Percentiles rank a stretch among this genome's conserved stretches.
These are phyloP conservation scores for Aurelia coerulea DNA, from an alignment of 30 jellyfish, hydroid and myxozoan species.

Conservation along the genomic window DNA sequence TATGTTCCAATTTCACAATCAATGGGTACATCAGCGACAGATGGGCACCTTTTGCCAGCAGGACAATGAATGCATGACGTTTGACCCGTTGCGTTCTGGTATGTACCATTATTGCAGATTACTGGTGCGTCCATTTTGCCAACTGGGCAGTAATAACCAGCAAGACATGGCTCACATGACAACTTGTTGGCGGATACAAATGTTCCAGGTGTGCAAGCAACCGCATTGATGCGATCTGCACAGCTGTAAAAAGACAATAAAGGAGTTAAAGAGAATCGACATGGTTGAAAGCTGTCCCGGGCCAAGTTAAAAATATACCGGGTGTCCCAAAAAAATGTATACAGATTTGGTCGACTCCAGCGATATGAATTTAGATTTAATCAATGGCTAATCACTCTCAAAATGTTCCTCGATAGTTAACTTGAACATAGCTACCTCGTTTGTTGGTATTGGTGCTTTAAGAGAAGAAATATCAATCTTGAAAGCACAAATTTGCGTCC, in stretches of 20 bases:
- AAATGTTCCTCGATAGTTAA: too few species aligned
- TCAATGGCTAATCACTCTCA: too few species aligned
- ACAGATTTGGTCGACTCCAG: too few species aligned
- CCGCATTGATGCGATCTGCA: slow-evolving; percentile 15
- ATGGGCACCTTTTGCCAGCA: slow-evolving; percentile 79
- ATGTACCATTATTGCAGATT: slow-evolving; percentile 86
- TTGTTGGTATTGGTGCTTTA: too few species aligned
- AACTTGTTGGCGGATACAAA: slow-evolving; percentile 40
- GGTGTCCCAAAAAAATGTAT: too few species aligned
- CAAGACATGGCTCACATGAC: slow-evolving; percentile 72
- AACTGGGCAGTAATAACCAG: slow-evolving; percentile 67
- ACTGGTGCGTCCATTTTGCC: slow-evolving; percentile 75
- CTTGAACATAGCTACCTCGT: too few species aligned
- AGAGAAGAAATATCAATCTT: too few species aligned
- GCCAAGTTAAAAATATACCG: too few species aligned
- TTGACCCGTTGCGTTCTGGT: slow-evolving; percentile 82
- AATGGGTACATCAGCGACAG: slow-evolving; percentile 57
- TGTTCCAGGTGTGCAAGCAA: slow-evolving; percentile 36
- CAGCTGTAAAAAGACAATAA: slow-evolving; percentile 55
- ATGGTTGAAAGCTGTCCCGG: too few species aligned
- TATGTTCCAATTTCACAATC: slow-evolving; percentile 82
- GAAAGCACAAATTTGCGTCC: too few species aligned
- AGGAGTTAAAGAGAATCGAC: neutral
- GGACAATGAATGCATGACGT: slow-evolving; percentile 81
- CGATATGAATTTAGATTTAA: too few species aligned